Conservation (phyloP, 2,113 vertebrate genomes). For the Varanus komodoensis region DNA sequence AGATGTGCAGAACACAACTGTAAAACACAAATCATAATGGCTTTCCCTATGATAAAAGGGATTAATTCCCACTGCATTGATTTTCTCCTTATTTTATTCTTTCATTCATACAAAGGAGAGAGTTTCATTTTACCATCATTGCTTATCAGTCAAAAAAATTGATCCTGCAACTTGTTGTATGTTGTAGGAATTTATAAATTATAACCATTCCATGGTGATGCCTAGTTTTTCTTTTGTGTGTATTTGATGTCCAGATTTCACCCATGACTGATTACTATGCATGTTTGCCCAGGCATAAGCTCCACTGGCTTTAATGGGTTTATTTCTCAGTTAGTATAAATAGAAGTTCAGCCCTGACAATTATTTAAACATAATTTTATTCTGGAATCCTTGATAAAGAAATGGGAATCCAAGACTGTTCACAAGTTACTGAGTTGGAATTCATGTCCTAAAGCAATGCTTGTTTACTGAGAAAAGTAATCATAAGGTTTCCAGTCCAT, state of each 20-base stretch:
- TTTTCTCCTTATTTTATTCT: background rate
- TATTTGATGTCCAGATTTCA: background rate
- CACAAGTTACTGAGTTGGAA: background rate
- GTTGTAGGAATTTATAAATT: background rate
- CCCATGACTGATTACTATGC: background rate
- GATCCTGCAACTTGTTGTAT: background rate
- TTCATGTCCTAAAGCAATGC: background rate
- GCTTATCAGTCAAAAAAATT: background rate
- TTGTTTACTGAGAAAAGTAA: background rate
- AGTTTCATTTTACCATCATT: background rate
- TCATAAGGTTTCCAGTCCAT: background rate
- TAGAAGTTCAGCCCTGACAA: background rate
- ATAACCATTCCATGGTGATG: background rate
- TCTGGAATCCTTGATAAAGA: background rate
- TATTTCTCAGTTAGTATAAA: background rate
- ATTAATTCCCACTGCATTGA: background rate
- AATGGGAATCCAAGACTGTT: background rate
- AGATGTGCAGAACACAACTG: background rate
- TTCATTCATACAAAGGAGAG: slow-evolving; percentile 7
- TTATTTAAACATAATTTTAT: background rate
- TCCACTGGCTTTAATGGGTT: too few species aligned
- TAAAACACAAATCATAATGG: background rate
- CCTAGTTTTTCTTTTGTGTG: background rate
- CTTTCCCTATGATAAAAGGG: slow-evolving; percentile 2
- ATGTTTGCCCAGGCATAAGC: background rate